These are phyloP conservation scores for Oophaga sylvatica DNA, from an alignment of 2,797 vertebrate genomes.

Conservation along the genomic window DNA sequence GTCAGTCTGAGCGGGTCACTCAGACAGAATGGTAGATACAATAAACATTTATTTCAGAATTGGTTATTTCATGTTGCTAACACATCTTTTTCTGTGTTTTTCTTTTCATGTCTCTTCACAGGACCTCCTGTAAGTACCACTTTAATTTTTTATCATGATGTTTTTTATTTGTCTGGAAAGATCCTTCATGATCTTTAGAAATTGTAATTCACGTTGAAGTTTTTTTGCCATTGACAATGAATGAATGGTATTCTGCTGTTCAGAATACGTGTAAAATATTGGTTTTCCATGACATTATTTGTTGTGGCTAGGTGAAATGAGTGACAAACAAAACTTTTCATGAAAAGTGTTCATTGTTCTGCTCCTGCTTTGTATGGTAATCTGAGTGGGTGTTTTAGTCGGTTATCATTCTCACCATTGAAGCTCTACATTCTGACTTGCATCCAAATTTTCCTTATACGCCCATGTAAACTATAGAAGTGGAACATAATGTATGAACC, in stretches of 20 bases:
- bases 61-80: background rate
- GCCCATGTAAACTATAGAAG: background rate
- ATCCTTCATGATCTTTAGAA: background rate
- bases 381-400: background rate
- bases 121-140: slow-evolving; percentile 97
- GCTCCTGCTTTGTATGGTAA: background rate
- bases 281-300: background rate
- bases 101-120: slow-evolving; percentile 70
- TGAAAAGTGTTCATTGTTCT: background rate
- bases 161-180: slow-evolving; percentile 1
- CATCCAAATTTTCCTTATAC: background rate
- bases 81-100: slow-evolving; percentile 64
- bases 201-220: background rate
- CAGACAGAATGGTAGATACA: too few relatives aligned
- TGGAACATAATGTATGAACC: background rate
- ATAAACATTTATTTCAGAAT: too few relatives aligned
- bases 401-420: background rate
- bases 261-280: background rate
- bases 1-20: too few relatives aligned
- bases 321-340: slow-evolving; percentile 3
- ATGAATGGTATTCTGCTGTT: background rate
- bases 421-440: background rate
- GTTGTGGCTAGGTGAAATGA: background rate
- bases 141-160: background rate
- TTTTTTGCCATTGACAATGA: background rate